Conservation (phyloP, 2,113 vertebrate species). For the Balaenoptera acutorostrata region DNA sequence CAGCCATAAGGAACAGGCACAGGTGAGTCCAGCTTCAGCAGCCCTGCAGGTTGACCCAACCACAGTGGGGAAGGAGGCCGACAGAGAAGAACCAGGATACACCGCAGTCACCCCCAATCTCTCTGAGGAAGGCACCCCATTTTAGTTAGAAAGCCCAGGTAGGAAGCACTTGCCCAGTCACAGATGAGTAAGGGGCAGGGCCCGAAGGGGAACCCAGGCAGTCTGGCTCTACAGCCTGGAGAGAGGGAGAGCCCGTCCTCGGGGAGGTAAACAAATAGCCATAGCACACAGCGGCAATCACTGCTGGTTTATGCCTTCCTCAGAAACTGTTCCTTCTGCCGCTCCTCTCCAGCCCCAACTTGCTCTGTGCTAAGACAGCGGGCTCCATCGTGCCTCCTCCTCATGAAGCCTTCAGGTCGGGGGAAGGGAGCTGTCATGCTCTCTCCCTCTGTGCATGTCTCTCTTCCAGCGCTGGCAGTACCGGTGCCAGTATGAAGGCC, state of each 20-base stretch:
- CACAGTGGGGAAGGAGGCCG: background rate
- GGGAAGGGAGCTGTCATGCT: fast-evolving
- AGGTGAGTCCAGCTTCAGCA: background rate
- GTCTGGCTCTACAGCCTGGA: background rate
- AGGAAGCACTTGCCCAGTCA: background rate
- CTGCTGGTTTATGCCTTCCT: background rate
- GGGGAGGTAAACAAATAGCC: background rate
- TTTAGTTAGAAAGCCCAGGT: background rate
- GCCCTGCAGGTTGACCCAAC: background rate
- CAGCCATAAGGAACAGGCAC: background rate
- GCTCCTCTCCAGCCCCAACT: fast-evolving
- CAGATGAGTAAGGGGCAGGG: background rate
- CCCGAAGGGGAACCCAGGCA: fast-evolving
- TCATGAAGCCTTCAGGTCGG: fast-evolving
- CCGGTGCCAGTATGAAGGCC: fast-evolving
- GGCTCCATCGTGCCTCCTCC: background rate
- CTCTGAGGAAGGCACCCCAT: background rate
- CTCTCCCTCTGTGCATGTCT: background rate
- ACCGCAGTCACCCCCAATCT: fast-evolving
- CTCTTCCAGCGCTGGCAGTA: fast-evolving
- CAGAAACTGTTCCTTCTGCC: background rate
- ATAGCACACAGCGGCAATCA: fast-evolving
- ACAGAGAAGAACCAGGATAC: background rate
- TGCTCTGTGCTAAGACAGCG: background rate
- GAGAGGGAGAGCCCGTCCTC: background rate